A percentile compares a stretch with the other conserved stretches of the same genome.
These are phyloP conservation scores for Dolichomitus sp. DNA, from an alignment of 2,888 invertebrate genomes.

Conservation along the genomic window DNA sequence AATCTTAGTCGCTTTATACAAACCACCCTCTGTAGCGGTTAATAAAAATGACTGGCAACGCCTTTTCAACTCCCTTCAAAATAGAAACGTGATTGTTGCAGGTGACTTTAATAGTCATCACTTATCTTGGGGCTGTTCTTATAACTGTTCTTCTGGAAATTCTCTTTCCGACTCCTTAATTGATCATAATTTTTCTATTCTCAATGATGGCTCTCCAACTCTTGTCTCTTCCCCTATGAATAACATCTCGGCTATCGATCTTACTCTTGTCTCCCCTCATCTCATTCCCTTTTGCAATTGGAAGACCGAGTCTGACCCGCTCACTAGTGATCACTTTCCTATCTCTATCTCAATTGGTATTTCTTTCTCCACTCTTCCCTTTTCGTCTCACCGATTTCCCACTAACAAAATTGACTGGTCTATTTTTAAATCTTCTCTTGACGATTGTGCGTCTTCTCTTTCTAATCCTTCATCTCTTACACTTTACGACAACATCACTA, in stretches of 20 bases:
- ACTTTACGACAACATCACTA: slow-evolving; percentile 9
- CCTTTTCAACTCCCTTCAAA: slow-evolving; percentile 5
- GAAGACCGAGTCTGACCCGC: background rate
- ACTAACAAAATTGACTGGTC: background rate
- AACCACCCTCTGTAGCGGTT: background rate
- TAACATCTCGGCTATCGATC: slow-evolving; percentile 1
- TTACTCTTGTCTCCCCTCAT: background rate
- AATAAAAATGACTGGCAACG: background rate
- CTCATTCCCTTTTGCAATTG: background rate
- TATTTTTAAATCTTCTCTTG: background rate
- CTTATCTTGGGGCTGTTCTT: slow-evolving; percentile 24
- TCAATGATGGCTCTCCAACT: background rate
- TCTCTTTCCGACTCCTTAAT: background rate
- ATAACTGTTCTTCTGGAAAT: background rate
- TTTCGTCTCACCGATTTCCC: background rate
- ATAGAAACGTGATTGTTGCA: background rate
- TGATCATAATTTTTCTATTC: background rate
- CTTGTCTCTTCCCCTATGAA: background rate
- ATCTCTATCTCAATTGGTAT: slow-evolving; percentile 20
- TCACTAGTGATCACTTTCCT: slow-evolving; percentile 8
- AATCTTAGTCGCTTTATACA: slow-evolving; percentile 26
- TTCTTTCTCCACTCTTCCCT: background rate
- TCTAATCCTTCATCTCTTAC: background rate
- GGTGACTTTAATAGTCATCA: slow-evolving; percentile 37
- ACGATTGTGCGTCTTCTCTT: background rate